Percentiles rank a stretch among this genome's conserved stretches.
phyloP scores from a whole-genome alignment of 2,888 invertebrate genomes.

The Tromatobia lineatoria region DNA sequence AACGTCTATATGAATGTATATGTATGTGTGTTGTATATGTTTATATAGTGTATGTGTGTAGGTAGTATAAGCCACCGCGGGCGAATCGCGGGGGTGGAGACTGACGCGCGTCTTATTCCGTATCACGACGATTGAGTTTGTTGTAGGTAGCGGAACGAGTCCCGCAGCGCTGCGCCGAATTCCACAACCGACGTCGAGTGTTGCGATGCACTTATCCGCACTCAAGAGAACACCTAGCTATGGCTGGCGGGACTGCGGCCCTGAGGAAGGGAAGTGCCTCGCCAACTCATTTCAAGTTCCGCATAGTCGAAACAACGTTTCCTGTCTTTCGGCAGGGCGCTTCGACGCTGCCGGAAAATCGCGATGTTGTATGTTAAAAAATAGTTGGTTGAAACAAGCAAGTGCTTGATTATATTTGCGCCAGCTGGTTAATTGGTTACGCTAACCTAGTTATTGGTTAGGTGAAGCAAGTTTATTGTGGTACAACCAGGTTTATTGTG shows the following conservation, averaged over 20 bases:
- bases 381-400: too few species aligned
- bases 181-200: slow-evolving; percentile 37
- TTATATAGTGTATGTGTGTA: neutral
- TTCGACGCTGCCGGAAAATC: neutral
- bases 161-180: slow-evolving; percentile 35
- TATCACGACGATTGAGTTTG: slow-evolving; percentile 66
- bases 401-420: too few species aligned
- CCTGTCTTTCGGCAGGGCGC: slow-evolving; percentile 24
- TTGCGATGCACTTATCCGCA: slow-evolving; percentile 54
- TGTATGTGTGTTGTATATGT: neutral
- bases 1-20: neutral
- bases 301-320: slow-evolving; percentile 65
- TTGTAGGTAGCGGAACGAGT: slow-evolving; percentile 43
- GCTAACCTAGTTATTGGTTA: too few species aligned
- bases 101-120: slow-evolving; percentile 55
- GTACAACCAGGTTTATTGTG: too few species aligned
- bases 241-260: neutral
- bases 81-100: slow-evolving; percentile 34
- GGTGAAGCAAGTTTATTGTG: too few species aligned
- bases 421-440: too few species aligned
- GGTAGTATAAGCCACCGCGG: slow-evolving; percentile 31
- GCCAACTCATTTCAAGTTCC: slow-evolving; percentile 70
- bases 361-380: too few species aligned
- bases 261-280: slow-evolving; percentile 47
- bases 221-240: slow-evolving; percentile 42